These are phyloP conservation scores for Sipha flava DNA, from an alignment of 1,140 invertebrate species.

Conservation along the genomic window DNA sequence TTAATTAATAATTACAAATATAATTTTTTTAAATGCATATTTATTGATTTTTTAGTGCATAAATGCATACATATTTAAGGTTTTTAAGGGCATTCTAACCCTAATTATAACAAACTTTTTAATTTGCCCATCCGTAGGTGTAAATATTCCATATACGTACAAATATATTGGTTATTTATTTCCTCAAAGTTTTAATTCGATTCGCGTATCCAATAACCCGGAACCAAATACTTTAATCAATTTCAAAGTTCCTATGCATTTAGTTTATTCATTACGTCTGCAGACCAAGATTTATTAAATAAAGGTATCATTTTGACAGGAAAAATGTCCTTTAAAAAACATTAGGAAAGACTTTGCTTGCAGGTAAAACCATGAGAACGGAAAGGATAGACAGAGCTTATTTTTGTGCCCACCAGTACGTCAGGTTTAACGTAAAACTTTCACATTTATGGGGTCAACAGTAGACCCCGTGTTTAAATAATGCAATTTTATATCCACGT, in stretches of 20 bases:
- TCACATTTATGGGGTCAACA: constrained; percentile 15
- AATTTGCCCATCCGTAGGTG: too few relatives aligned
- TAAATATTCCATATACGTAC: too few relatives aligned
- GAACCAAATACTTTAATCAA: background rate
- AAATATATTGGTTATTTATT: background rate
- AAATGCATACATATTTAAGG: too few relatives aligned
- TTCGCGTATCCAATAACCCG: background rate
- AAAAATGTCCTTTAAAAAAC: constrained; percentile 18
- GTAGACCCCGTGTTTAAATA: background rate
- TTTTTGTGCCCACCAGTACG: background rate
- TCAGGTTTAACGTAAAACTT: background rate
- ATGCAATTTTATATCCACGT: constrained; percentile 1
- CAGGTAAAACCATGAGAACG: background rate
- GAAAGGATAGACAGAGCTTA: background rate
- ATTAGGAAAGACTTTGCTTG: background rate
- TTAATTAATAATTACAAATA: too few relatives aligned
- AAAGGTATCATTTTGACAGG: background rate
- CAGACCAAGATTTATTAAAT: background rate
- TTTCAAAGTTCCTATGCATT: background rate
- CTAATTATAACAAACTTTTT: too few relatives aligned
- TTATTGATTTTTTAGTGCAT: too few relatives aligned
- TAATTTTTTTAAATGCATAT: too few relatives aligned
- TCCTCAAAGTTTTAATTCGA: background rate
- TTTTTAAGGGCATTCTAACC: too few relatives aligned
- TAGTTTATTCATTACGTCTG: constrained; percentile 2